Evolutionary conservation across 2,888 invertebrate genomes (phyloP).

Genomic region (Brachypalpus laphriformis): DNA sequence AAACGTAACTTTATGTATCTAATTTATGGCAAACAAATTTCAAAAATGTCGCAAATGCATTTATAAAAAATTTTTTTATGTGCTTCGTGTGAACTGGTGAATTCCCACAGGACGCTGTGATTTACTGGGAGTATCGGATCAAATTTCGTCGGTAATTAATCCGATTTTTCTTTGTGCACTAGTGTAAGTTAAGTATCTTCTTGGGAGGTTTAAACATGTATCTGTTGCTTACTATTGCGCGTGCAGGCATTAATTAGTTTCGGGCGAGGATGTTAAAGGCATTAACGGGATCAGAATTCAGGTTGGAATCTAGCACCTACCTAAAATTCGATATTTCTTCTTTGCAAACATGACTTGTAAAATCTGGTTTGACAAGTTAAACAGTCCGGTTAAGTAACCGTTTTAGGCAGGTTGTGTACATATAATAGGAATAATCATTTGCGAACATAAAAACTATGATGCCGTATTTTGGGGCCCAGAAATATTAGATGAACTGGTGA

Average conservation of each 20-base stretch:
- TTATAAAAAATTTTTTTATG: not conserved
- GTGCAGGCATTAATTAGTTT: conserved; percentile 15
- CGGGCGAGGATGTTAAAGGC: not conserved
- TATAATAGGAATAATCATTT: too few relatives aligned
- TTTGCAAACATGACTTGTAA: too few relatives aligned
- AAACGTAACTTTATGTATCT: conserved; percentile 6
- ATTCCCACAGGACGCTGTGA: conserved; percentile 72
- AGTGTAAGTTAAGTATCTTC: conserved; percentile 29
- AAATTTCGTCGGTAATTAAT: conserved; percentile 63
- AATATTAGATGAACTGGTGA: too few relatives aligned
- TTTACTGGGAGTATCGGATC: conserved; percentile 60
- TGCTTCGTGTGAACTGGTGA: conserved; percentile 58
- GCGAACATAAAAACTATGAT: too few relatives aligned
- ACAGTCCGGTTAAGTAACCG: too few relatives aligned
- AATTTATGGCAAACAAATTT: not conserved
- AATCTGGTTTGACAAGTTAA: too few relatives aligned
- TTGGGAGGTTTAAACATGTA: conserved; percentile 54
- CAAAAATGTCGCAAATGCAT: not conserved
- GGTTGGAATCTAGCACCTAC: too few relatives aligned
- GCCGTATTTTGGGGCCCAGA: too few relatives aligned
- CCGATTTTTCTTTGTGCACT: conserved; percentile 38
- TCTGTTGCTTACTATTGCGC: conserved; percentile 21
- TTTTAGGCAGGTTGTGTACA: too few relatives aligned
- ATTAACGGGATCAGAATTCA: not conserved
- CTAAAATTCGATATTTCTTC: too few relatives aligned